These are phyloP conservation scores for Carterocephalus palaemon DNA, from an alignment of 2,888 invertebrate genomes.

Conservation along the genomic window DNA sequence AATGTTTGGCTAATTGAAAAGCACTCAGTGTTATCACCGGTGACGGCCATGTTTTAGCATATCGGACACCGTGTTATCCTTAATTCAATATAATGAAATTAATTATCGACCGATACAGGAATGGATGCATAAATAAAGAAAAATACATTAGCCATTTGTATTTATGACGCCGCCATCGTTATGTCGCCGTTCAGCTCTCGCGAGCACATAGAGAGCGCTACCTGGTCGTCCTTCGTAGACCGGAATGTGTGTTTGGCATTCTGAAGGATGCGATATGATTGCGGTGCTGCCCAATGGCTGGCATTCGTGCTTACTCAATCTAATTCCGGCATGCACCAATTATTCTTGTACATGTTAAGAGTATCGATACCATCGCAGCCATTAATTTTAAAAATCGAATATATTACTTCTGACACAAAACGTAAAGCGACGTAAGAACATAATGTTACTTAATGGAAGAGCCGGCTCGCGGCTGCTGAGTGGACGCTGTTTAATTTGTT, in stretches of 20 bases:
- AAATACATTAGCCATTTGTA: conserved; percentile 5
- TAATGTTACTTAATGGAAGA: no score
- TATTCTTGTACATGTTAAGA: no score
- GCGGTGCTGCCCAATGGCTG: no score
- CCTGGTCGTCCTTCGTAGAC: no score
- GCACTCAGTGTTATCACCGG: conserved; percentile 15
- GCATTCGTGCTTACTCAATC: no score
- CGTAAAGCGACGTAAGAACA: no score
- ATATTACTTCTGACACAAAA: not conserved
- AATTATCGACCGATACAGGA: conserved; percentile 11
- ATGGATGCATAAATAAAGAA: conserved; percentile 7
- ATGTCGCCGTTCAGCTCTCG: not conserved
- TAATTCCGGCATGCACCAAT: conserved; percentile 1
- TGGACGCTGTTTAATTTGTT: conserved; percentile 14
- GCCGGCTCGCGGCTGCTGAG: conserved; percentile 15
- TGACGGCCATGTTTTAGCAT: conserved; percentile 8
- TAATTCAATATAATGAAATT: conserved; percentile 21
- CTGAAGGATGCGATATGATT: no score
- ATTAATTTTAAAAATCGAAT: not conserved
- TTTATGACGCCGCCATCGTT: not conserved
- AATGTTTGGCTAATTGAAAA: conserved; percentile 20
- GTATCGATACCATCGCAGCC: no score
- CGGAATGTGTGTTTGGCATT: no score
- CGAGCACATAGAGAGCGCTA: no score
- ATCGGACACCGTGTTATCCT: conserved; percentile 6